phyloP scores from a whole-genome alignment of 2,797 vertebrate species.

The Epinephelus coioides region DNA sequence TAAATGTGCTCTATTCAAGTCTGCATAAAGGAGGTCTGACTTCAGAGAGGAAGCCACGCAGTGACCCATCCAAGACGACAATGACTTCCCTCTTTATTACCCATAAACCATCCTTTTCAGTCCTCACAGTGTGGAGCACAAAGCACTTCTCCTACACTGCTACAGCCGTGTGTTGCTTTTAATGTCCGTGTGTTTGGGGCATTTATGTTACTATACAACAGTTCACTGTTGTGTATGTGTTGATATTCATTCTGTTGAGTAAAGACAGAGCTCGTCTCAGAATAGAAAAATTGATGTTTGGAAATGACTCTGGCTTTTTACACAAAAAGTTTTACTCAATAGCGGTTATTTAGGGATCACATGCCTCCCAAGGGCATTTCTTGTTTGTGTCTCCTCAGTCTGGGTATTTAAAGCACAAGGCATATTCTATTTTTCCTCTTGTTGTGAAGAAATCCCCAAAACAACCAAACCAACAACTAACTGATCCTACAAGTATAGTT shows the following conservation, averaged over 20 bases:
- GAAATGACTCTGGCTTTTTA: background rate
- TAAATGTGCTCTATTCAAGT: conserved; percentile 63
- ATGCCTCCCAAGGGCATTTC: background rate
- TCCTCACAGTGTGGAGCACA: conserved; percentile 13
- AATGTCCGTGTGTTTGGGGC: background rate
- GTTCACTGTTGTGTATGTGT: background rate
- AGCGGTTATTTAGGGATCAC: background rate
- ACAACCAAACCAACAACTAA: background rate
- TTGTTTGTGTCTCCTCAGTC: background rate
- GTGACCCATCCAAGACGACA: conserved; percentile 40
- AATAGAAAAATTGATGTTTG: background rate
- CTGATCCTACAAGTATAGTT: background rate
- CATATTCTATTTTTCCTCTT: background rate
- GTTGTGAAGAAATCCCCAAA: background rate
- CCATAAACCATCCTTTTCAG: conserved; percentile 53
- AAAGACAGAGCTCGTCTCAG: background rate
- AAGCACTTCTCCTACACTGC: background rate
- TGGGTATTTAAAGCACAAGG: background rate
- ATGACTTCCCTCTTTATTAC: conserved; percentile 60
- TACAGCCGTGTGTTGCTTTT: background rate
- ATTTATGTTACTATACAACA: background rate
- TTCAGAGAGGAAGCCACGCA: conserved; percentile 43
- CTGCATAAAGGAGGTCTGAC: conserved; percentile 48
- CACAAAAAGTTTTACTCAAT: background rate
- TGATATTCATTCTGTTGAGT: background rate